phyloP scores from a whole-genome alignment of 2,113 vertebrate genomes.

The Puntigrus tetrazona region DNA sequence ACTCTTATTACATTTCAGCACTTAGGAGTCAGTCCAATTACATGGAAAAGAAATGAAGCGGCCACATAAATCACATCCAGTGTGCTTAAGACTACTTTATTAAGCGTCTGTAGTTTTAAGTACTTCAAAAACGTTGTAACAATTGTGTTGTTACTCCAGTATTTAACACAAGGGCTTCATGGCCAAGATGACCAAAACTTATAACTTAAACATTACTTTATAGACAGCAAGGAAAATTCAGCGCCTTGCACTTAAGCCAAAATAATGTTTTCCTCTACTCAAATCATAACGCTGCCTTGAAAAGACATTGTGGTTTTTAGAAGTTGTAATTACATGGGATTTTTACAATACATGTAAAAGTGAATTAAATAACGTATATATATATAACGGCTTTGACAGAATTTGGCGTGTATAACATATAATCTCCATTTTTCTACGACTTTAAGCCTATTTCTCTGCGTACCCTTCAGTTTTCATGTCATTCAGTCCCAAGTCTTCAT shows the following conservation, averaged over 20 bases:
- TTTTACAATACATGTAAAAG: constrained; percentile 15
- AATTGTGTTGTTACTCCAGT: background rate
- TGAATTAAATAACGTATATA: constrained; percentile 23
- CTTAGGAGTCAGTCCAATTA: background rate
- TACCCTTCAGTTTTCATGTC: constrained; percentile 93
- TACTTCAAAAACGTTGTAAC: background rate
- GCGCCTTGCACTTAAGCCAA: background rate
- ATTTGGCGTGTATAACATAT: background rate
- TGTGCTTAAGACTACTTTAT: constrained; percentile 30
- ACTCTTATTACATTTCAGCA: background rate
- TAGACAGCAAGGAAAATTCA: constrained; percentile 1
- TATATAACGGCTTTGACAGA: background rate
- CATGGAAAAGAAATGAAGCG: background rate
- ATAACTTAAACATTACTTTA: constrained; percentile 16
- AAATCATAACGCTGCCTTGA: background rate
- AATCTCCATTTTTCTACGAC: constrained; percentile 11
- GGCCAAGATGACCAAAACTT: background rate
- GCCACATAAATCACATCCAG: background rate
- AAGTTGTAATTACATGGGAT: background rate
- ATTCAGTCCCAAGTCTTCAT: constrained; percentile 92
- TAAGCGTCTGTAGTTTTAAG: constrained; percentile 8
- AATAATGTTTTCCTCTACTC: background rate
- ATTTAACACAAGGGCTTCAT: background rate
- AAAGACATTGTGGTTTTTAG: constrained; percentile 1
- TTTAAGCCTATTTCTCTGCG: constrained; percentile 54